Evolutionary conservation across 2,888 invertebrate genomes (phyloP), one percentile per base, ranked within the genome.

Genomic region (Psylliodes chrysocephalus): DNA sequence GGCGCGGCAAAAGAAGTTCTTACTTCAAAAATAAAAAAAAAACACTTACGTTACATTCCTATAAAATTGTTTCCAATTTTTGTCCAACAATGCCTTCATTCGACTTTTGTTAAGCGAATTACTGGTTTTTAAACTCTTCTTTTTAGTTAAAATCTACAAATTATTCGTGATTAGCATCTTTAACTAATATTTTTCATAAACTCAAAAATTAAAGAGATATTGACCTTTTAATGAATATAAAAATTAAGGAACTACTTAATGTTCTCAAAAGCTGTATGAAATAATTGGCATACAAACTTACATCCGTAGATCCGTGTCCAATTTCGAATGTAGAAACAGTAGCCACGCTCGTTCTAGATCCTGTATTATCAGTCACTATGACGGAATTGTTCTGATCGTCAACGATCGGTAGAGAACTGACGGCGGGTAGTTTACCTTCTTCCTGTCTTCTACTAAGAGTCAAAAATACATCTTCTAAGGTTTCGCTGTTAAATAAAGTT

Each of bases 391-490:
- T 71, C 46, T 70, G 69, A 19, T 69, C 71, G 51, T 65, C 67
- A 18, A 63, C 67, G 17, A 69, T 55, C 28, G 63, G 66, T 15
- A 57, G 59, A 12, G 64, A 61, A 3, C 60, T 42, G 30, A 68
- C 71, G 7, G 72, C 70, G n/a, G 70, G 67, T 2, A 79, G 71
- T 66, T 54, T 73, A 71, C 79, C 78, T 76, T 84, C 84, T 35
- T 82, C 80, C 71, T 91, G 91, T 44, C 86, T 85, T 75, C 89
- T 83, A 64, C 93, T 92, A 42, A 96, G 84, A 67, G 89, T 89
- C 8, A 96, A 84, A 78, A 96, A 97, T 0, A 94, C 95, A 35
- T 95, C 93, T 79, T 97, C 96, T 25, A 97, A 84, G 0, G 90
- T 90, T 42, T 88, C 85, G 51, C 90, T 90, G 71, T 91, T 88